A percentile compares a stretch with the other conserved stretches of the same genome.
phyloP scores from a whole-genome alignment of 2,888 invertebrate species.

The Nemapogon koenigi region DNA sequence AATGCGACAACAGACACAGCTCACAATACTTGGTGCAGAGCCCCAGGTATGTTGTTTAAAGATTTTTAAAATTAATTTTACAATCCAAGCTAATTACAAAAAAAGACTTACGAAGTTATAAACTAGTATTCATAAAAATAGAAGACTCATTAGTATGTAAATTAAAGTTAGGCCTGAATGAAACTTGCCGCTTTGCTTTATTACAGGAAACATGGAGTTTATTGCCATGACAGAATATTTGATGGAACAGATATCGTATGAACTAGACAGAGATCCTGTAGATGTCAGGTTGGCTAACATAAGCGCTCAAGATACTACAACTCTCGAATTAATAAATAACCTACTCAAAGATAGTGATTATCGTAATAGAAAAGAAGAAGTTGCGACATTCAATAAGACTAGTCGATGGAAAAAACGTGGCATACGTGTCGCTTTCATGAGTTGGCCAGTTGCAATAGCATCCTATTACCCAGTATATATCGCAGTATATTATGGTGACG shows the following conservation, averaged over 20 bases:
- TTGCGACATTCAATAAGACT: conserved; percentile 67
- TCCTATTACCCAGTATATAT: conserved; percentile 67
- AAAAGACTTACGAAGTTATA: too few species aligned
- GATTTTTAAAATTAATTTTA: conserved; percentile 4
- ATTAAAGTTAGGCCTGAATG: too few species aligned
- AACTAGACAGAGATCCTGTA: conserved; percentile 61
- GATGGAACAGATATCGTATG: conserved; percentile 70
- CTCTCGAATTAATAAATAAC: conserved; percentile 53
- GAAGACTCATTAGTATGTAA: too few species aligned
- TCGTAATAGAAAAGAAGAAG: conserved; percentile 52
- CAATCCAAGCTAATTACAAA: too few species aligned
- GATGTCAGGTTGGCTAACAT: conserved; percentile 66
- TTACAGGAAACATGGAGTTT: conserved; percentile 67
- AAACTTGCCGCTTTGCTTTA: too few species aligned
- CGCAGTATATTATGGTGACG: conserved; percentile 74
- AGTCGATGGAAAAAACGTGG: conserved; percentile 86
- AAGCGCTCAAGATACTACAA: conserved; percentile 26
- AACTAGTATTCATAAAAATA: too few species aligned
- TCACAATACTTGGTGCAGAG: conserved; percentile 68
- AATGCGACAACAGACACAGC: conserved; percentile 68
- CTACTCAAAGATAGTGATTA: conserved; percentile 59
- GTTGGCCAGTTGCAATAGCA: conserved; percentile 62
- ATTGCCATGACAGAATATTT: conserved; percentile 68
- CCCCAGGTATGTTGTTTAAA: conserved; percentile 76
- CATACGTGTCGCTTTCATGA: conserved; percentile 71